These are phyloP conservation scores for Psilopsiagon aymara DNA, from an alignment of 2,113 vertebrate species.

Conservation along the genomic window DNA sequence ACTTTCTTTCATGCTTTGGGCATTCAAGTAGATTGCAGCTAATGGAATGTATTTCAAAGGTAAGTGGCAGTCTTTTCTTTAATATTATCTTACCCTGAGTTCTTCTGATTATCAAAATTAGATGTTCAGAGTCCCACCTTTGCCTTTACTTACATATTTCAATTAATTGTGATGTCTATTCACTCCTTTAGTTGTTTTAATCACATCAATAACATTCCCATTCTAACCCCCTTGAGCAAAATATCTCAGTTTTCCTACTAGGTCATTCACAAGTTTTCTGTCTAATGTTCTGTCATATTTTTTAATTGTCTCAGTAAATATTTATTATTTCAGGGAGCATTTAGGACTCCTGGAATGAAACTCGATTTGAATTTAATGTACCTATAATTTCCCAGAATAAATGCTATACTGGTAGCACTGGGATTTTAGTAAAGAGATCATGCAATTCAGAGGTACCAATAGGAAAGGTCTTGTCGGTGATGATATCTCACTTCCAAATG, in stretches of 20 bases:
- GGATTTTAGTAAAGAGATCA: not conserved
- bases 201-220: conserved; percentile 24
- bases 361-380: conserved; percentile 29
- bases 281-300: conserved; percentile 33
- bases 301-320: conserved; percentile 54
- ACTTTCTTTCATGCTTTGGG: rapidly evolving
- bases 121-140: conserved; percentile 5
- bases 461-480: not conserved
- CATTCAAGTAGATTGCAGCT: not conserved
- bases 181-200: conserved; percentile 26
- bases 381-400: conserved; percentile 39
- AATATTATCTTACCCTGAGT: not conserved
- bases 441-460: not conserved
- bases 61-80: not conserved
- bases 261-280: conserved; percentile 57
- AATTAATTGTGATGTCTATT: conserved; percentile 20
- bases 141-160: conserved; percentile 40
- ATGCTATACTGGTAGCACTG: not conserved
- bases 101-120: conserved; percentile 4
- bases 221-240: conserved; percentile 48
- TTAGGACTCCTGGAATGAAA: conserved; percentile 31
- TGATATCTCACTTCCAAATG: not conserved
- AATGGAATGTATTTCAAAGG: not conserved
- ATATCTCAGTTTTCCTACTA: conserved; percentile 47
- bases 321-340: conserved; percentile 57